Evolutionary conservation across 2,113 vertebrate genomes (phyloP).

Genomic region (Lontra canadensis): DNA sequence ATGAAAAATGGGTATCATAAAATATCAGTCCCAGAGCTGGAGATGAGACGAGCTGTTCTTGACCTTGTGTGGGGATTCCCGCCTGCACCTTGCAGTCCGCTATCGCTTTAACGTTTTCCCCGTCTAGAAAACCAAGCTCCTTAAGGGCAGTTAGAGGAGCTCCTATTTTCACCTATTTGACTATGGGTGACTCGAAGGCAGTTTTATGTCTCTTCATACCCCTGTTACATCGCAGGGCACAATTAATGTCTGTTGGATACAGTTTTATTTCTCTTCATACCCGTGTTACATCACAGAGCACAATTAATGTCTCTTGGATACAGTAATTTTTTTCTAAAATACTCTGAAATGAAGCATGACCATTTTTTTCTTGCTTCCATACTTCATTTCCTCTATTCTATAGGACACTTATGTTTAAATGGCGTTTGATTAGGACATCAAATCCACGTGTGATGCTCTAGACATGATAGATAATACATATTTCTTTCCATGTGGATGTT

Average conservation of each 20-base stretch:
- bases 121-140: background rate
- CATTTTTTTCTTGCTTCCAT: background rate
- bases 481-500: background rate
- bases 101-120: background rate
- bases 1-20: background rate
- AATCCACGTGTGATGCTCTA: background rate
- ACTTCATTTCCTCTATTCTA: background rate
- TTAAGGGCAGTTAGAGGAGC: background rate
- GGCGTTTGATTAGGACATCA: background rate
- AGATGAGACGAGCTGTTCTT: background rate
- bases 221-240: background rate
- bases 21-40: background rate
- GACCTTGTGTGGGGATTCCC: background rate
- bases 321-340: conserved; percentile 32
- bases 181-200: background rate
- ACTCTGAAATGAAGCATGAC: background rate
- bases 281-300: background rate
- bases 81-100: background rate
- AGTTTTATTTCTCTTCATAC: background rate
- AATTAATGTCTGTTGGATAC: background rate
- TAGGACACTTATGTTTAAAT: background rate
- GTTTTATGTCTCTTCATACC: background rate
- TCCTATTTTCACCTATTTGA: background rate
- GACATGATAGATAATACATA: background rate
- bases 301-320: background rate